These are phyloP conservation scores for Branchipolynoe longqiensis DNA, from an alignment of 2,888 invertebrate species.

Conservation along the genomic window DNA sequence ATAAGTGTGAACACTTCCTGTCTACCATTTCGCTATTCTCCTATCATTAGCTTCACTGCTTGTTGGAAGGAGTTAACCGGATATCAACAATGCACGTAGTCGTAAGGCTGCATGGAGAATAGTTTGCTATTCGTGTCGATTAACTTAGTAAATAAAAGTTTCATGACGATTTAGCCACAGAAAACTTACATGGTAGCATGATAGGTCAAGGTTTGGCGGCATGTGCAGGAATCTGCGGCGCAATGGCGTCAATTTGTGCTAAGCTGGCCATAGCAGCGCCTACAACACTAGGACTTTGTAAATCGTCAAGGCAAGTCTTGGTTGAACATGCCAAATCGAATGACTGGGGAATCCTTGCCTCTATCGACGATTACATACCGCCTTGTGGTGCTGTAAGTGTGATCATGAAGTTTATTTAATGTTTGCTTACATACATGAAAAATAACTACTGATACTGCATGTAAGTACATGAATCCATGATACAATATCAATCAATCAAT, in stretches of 20 bases:
- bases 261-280: constrained; percentile 81
- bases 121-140: no score
- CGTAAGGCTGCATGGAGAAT: no score
- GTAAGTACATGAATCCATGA: no score
- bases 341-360: not conserved
- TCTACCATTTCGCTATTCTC: no score
- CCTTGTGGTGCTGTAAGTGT: constrained; percentile 46
- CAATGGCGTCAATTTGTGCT: constrained; percentile 81
- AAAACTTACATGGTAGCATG: constrained; percentile 38
- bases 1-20: no score
- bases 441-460: no score
- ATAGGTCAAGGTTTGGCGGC: constrained; percentile 71
- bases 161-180: not conserved
- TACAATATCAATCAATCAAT: no score
- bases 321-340: constrained; percentile 7
- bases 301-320: constrained; percentile 25
- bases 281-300: constrained; percentile 76
- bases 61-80: no score
- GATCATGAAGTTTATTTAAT: not conserved
- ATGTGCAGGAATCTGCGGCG: constrained; percentile 81
- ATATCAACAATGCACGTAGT: no score
- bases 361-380: not conserved
- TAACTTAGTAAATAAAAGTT: no score
- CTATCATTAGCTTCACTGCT: no score
- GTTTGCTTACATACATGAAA: not conserved